Evolutionary conservation across 2,797 vertebrate genomes (phyloP).

Genomic region (Microchirus variegatus): DNA sequence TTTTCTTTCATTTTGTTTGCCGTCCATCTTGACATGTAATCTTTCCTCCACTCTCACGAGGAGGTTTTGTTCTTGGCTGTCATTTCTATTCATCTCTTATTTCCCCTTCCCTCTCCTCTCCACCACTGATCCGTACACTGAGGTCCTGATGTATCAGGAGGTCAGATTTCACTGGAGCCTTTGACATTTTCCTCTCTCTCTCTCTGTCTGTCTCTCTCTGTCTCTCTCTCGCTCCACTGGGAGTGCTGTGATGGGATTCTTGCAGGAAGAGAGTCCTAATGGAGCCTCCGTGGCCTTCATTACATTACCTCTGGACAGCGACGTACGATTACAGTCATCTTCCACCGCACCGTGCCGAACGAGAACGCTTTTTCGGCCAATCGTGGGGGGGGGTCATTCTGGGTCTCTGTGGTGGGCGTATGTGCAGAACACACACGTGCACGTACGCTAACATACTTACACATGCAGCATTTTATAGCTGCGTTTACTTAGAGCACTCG

Average conservation of each 20-base stretch:
- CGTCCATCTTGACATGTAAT: constrained; percentile 17
- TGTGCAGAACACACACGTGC: constrained; percentile 8
- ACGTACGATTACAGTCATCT: constrained; percentile 19
- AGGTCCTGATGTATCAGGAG: constrained; percentile 48
- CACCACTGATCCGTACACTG: constrained; percentile 1
- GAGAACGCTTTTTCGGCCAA: constrained; percentile 10
- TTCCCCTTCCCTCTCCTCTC: constrained; percentile 14
- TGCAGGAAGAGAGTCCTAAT: constrained; percentile 78
- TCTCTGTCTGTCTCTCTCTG: constrained; percentile 35
- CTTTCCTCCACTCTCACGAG: constrained; percentile 11
- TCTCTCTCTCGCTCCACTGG: constrained; percentile 51
- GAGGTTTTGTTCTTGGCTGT: constrained; percentile 15
- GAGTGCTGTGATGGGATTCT: constrained; percentile 69
- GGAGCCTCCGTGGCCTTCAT: constrained; percentile 74
- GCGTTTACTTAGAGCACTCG: constrained; percentile 45
- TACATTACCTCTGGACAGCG: constrained; percentile 70
- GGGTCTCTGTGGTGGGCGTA: constrained; percentile 25
- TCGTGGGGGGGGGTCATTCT: not conserved
- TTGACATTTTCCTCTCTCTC: constrained; percentile 61
- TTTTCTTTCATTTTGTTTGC: not conserved
- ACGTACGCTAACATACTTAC: constrained; percentile 9
- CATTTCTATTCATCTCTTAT: constrained; percentile 21
- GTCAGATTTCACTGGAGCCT: constrained; percentile 68
- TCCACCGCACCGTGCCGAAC: constrained; percentile 15
- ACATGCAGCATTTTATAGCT: constrained; percentile 14